Conservation (phyloP, 2,113 vertebrate species). For the Nothobranchius kuhntae region DNA sequence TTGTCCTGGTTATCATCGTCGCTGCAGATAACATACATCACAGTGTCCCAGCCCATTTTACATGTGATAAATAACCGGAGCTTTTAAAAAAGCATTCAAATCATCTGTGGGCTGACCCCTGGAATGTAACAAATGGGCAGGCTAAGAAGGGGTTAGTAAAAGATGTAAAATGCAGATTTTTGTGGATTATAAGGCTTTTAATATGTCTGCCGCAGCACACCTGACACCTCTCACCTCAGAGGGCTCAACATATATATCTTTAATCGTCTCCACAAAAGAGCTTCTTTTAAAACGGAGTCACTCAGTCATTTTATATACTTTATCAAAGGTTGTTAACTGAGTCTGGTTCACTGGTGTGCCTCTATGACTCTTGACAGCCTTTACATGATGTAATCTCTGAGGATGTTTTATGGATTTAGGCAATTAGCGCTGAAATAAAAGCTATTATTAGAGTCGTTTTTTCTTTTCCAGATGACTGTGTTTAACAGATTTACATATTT, state of each 20-base stretch:
- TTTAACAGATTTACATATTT: conserved; percentile 26
- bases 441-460: conserved; percentile 62
- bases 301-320: conserved; percentile 39
- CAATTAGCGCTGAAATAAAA: conserved; percentile 59
- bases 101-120: conserved; percentile 56
- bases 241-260: conserved; percentile 4
- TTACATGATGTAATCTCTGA: conserved; percentile 48
- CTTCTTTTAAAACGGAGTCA: conserved; percentile 23
- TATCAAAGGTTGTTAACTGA: conserved; percentile 51
- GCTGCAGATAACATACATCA: conserved; percentile 76
- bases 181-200: conserved; percentile 21
- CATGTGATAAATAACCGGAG: conserved; percentile 77
- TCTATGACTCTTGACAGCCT: conserved; percentile 57
- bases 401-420: conserved; percentile 40
- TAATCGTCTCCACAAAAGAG: conserved; percentile 35
- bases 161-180: conserved; percentile 18
- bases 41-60: conserved; percentile 70
- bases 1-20: conserved; percentile 80
- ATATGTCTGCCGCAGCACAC: conserved; percentile 3
- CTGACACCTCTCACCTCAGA: not conserved
- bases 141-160: conserved; percentile 64
- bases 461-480: conserved; percentile 29
- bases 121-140: conserved; percentile 60
- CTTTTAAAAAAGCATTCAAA: conserved; percentile 52
- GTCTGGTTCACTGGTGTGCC: conserved; percentile 44